Evolutionary conservation across 2,888 invertebrate species (phyloP), one percentile per base, ranked within the genome.

Genomic region (Caenorhabditis angaria): DNA sequence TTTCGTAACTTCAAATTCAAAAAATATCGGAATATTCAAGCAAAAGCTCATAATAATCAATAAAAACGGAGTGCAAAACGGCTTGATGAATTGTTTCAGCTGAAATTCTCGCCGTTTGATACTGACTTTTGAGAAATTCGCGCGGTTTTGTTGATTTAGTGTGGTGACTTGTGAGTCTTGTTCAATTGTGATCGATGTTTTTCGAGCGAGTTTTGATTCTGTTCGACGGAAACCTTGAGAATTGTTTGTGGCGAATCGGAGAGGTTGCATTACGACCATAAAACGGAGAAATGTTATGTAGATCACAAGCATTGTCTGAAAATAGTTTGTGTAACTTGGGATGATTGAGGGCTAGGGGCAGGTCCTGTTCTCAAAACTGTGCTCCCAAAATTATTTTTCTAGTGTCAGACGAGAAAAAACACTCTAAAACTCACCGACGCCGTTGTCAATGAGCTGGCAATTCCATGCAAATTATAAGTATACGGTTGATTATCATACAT

Each of bases 201-300:
- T 65, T 35, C 64, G 25, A 1, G 63, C 65, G 6, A 35, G 51
- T 32, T 65, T 65, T 50, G 63, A 64, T 48, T 63, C 72, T 14
- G 57, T 67, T 50, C 72, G 56, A 24, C 67, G 57, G 48, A 67
- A 67, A 32, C 60, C 61, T 25, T 64, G 58, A 25, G 55, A 35
- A 50, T 56, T 50, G 20, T 41, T 61, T 18, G 72, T 76, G 29
- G 85, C 83, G 59, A 81, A 86, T 64, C 82, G 75, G 51, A 86
- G 68, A 5, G 86, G 86, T 62, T 81, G 75, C 54, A 80, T 60
- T 14, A 86, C 84, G 18, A 86, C 86, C 61, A 86, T 77, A 50
- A 84, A 85, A 0, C 86, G 78, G 54, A 83, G 80, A 32, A 84
- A 79, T 20, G 86, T 81, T 56, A 86, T 85, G 74, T 82, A 84